phyloP scores from a whole-genome alignment of 23 tunicate species.

The Aplidium turbinatum region DNA sequence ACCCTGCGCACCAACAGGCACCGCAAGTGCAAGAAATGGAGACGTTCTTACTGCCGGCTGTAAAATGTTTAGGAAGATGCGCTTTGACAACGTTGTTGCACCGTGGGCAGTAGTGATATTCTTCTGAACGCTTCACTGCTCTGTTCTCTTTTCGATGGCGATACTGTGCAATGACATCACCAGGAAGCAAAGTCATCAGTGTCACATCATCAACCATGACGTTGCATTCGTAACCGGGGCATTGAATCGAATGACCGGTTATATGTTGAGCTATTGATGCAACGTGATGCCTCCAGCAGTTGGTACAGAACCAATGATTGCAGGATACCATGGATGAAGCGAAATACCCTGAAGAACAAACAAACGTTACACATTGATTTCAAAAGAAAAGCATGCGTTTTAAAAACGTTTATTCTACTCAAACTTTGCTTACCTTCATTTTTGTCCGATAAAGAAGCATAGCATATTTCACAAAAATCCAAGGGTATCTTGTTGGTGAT shows the following conservation, averaged over 20 bases:
- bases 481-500: background rate
- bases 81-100: conserved; percentile 21
- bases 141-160: conserved; percentile 1
- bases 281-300: conserved; percentile 49
- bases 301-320: conserved; percentile 52
- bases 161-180: conserved; percentile 26
- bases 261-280: background rate
- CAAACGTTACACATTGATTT: background rate
- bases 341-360: background rate
- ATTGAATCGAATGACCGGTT: background rate
- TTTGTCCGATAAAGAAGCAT: conserved; percentile 6
- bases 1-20: conserved; percentile 42
- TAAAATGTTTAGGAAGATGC: background rate
- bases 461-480: conserved; percentile 45
- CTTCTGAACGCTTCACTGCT: conserved; percentile 6
- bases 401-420: background rate
- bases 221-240: conserved; percentile 43
- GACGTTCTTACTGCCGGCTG: background rate
- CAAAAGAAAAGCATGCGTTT: background rate
- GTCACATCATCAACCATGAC: conserved; percentile 31
- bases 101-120: conserved; percentile 17
- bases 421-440: background rate
- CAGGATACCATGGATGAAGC: conserved; percentile 36
- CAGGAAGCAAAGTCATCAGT: conserved; percentile 34
- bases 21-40: conserved; percentile 38